phyloP scores from a whole-genome alignment of 2,888 invertebrate genomes.

The Cyaniris semiargus region DNA sequence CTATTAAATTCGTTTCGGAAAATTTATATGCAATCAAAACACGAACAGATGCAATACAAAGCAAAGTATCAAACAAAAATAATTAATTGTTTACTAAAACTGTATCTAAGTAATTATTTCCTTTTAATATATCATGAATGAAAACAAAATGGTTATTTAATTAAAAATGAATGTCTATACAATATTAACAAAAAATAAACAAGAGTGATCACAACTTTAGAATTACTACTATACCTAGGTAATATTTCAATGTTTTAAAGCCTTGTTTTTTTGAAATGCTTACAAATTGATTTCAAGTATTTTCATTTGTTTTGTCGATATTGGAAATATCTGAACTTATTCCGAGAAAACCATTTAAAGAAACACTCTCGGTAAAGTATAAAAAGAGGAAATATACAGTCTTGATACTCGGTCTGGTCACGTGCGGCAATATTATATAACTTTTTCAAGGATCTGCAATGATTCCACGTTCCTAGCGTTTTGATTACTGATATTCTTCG shows the following conservation, averaged over 20 bases:
- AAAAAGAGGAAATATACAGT: slow-evolving; percentile 52
- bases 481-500: slow-evolving; percentile 29
- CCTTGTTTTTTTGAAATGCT: neutral
- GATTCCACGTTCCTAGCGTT: slow-evolving; percentile 23
- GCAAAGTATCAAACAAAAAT: neutral
- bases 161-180: slow-evolving; percentile 36
- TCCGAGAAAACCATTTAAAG: neutral
- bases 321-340: neutral
- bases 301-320: neutral
- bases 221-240: no score
- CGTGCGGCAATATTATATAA: slow-evolving; percentile 42
- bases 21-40: neutral
- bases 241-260: neutral
- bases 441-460: slow-evolving; percentile 32
- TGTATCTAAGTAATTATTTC: neutral
- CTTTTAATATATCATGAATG: neutral
- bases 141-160: neutral
- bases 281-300: neutral
- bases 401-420: slow-evolving; percentile 38
- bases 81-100: neutral
- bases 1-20: neutral
- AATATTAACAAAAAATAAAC: neutral
- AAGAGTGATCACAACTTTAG: no score
- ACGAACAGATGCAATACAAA: neutral
- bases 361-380: slow-evolving; percentile 31